phyloP scores from a whole-genome alignment of 2,113 vertebrate species.

The Pyxicephalus adspersus region DNA sequence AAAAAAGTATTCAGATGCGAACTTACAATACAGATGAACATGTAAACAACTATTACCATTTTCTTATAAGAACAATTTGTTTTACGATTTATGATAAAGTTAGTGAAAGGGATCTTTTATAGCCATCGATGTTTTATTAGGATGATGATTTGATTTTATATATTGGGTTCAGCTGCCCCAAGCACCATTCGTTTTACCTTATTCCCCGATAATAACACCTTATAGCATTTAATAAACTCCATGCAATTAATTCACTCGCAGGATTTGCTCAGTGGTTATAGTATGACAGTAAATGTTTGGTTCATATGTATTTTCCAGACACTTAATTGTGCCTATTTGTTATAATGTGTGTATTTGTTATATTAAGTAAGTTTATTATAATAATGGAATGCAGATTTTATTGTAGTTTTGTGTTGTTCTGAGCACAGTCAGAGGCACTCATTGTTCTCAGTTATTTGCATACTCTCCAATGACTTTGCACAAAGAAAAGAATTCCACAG shows the following conservation, averaged over 20 bases:
- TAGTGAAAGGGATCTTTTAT: too few species aligned
- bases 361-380: too few species aligned
- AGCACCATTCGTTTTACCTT: background rate
- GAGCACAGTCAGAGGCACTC: conserved; percentile 20
- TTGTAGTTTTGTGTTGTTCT: conserved; percentile 4
- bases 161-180: background rate
- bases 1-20: too few species aligned
- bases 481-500: conserved; percentile 45
- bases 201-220: background rate
- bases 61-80: too few species aligned
- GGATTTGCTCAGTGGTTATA: conserved; percentile 10
- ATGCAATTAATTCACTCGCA: background rate
- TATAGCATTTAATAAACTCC: conserved; percentile 33
- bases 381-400: background rate
- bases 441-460: conserved; percentile 44
- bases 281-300: background rate
- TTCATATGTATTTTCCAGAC: background rate
- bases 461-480: conserved; percentile 34
- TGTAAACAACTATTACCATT: too few species aligned
- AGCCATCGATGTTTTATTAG: too few species aligned
- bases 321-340: conserved; percentile 13
- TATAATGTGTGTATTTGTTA: too few species aligned
- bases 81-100: too few species aligned
- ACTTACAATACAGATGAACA: too few species aligned
- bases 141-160: background rate